A percentile compares a stretch with the other conserved stretches of the same genome.
These are phyloP conservation scores for Boleophthalmus pectinirostris DNA, from an alignment of 2,113 vertebrate genomes.

Conservation along the genomic window DNA sequence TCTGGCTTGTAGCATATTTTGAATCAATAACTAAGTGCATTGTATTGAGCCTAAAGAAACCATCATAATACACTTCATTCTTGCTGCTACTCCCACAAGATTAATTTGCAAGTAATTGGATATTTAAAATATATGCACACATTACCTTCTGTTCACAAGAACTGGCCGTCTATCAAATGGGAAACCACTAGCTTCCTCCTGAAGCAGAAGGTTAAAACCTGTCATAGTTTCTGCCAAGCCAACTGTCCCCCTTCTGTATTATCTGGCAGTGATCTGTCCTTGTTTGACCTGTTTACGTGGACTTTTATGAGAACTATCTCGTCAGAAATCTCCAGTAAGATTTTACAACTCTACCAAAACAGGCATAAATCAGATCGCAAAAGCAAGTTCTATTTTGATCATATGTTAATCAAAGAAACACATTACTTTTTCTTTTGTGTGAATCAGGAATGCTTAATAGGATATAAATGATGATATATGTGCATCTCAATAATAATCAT, in stretches of 20 bases:
- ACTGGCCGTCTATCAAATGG: conserved; percentile 46
- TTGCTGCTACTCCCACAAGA: conserved; percentile 36
- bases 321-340: no score
- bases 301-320: conserved; percentile 11
- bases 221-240: conserved; percentile 46
- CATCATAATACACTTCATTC: conserved; percentile 32
- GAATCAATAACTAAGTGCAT: conserved; percentile 33
- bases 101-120: conserved; percentile 56
- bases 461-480: no score
- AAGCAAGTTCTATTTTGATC: no score
- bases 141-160: conserved; percentile 49
- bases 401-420: no score
- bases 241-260: conserved; percentile 48
- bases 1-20: conserved; percentile 23
- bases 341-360: neutral
- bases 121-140: conserved; percentile 49
- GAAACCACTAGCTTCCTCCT: conserved; percentile 32
- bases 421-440: neutral
- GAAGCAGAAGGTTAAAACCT: conserved; percentile 53
- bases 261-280: conserved; percentile 26
- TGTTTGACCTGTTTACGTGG: conserved; percentile 18
- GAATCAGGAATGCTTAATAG: neutral
- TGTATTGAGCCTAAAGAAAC: conserved; percentile 30
- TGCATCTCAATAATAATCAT: no score
- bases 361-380: no score